Evolutionary conservation across 1,140 invertebrate species (phyloP), one percentile per base, ranked within the genome.

Genomic region (Acromyrmex echinatior): DNA sequence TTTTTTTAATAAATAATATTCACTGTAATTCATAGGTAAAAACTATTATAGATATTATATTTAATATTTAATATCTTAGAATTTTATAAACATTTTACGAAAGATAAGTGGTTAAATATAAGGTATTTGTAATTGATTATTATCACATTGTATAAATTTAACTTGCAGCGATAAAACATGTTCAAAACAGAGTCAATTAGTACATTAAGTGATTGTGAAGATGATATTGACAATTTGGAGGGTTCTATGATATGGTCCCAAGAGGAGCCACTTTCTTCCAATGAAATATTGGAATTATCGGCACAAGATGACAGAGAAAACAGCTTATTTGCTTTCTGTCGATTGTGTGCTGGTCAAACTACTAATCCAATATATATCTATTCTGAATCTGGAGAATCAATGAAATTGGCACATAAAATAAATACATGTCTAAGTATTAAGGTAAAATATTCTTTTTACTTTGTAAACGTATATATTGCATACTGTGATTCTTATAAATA

Each of bases 341-440:
- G 92, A 65, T 87, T 93, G 28, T 93, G 92, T 58, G 92, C 92
- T 31, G 92, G 90, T 18, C 86, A 87, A 73, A 87, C 92, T 9
- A 45, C 73, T 58, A 88, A 92, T 71, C 92, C 92, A 12, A 65
- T 92, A 66, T 92, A 91, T 28, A 91, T 92, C 45, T 93, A 93
- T 58, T 93, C 92, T 3, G 91, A 93, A 56, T 87, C 92, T 6
- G 92, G 92, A 31, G 90, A 92, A 70, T 93, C 92, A 10, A 86
- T 93, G 80, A 88, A 87, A 66, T 77, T 93, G 12, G 90, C 89
- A 4, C 74, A 93, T 49, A 92, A 93, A 90, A 92, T 93, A 68
- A 93, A 92, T 28, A 93, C 87, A 16, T 93, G 89, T 25, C 51
- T 93, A 51, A 93, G 92, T n/a, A 62, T 92, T 5, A 93, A 93